Base-by-base conservation (phyloP, 1,140 invertebrate genomes). In the Epicauta chinensis region DNA sequence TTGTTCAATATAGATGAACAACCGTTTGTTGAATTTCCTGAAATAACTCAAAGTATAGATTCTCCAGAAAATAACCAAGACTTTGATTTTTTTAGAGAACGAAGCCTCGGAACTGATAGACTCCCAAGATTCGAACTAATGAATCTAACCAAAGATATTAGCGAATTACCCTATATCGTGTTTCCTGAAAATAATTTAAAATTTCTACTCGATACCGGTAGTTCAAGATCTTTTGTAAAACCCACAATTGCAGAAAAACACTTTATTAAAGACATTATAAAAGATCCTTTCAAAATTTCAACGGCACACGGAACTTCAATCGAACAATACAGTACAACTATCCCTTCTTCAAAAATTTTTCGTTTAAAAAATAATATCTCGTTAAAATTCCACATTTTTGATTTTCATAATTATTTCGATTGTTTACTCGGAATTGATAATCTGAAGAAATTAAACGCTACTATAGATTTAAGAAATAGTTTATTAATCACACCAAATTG, bases 161-260 rank as follows among this genome's bases (percentile, higher is more conserved):
- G 23, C 2, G 12, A 12, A 31, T 1, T 51, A 6, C 40, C 40
- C 5, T 51, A 44, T 16, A 16, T 51, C 3, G 15, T 45, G n/a
- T 9, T 51, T 2, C 49, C 41, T 4, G 23, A 32, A 29, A 10
- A 34, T 31, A 51, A 51, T 15, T 23, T 46, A 43, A 29, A 29
- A 51, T 11, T 45, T 5, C 16, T 51, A 32, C 30, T 51, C 12
- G 49, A 51, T 30, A 31, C 49, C 2, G 49, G 49, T 3, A 44
- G 40, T 43, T 46, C 49, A 4, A 51, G 32, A 31, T 51, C 49
- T 7, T 51, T 51, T 34, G 34, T 51, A 3, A 45, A 46, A 17
- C 41, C 41, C 2, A 41, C 7, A 51, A 51, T 44, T 34, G 49
- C 49, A 13, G 16, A 43, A 34, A 51, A 44, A 14, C 46, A 34